Percentiles rank a stretch among this genome's conserved stretches.
Evolutionary conservation across 2,113 vertebrate species (phyloP).

Genomic region (Hystrix brachyura): DNA sequence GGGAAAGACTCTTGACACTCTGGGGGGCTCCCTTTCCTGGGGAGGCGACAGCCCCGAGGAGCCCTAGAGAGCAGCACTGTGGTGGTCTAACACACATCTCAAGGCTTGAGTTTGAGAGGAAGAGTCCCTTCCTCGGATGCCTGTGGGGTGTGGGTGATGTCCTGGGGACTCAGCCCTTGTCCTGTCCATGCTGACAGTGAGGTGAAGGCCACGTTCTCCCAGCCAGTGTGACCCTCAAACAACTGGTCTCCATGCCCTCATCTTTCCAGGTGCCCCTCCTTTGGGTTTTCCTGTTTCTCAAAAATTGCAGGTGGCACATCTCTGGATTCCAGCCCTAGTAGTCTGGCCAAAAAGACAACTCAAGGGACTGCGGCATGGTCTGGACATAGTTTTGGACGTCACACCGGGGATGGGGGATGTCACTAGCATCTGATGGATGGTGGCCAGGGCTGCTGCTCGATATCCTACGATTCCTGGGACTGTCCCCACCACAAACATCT

Average conservation of each 20-base stretch:
- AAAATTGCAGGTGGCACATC: background rate
- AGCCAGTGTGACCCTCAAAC: background rate
- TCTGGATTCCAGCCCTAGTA: background rate
- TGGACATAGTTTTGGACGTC: background rate
- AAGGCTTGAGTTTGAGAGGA: background rate
- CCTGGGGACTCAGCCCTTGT: background rate
- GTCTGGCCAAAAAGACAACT: background rate
- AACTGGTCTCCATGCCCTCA: background rate
- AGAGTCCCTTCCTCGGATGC: background rate
- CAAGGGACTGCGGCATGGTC: background rate
- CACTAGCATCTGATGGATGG: background rate
- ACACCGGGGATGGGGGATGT: background rate
- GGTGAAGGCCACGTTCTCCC: background rate
- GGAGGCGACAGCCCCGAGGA: background rate
- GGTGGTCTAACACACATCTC: too few species aligned
- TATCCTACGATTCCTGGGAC: background rate
- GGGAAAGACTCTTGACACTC: accelerated
- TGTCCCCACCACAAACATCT: accelerated
- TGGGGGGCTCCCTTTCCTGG: background rate
- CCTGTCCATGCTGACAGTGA: background rate
- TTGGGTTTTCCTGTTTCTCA: background rate
- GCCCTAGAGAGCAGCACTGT: background rate
- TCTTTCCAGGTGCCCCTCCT: background rate
- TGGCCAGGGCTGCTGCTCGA: accelerated
- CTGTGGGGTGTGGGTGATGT: background rate